A percentile compares a stretch with the other conserved stretches of the same genome.
Evolutionary conservation across 1,140 invertebrate species (phyloP).

Genomic region (Forficula auricularia): DNA sequence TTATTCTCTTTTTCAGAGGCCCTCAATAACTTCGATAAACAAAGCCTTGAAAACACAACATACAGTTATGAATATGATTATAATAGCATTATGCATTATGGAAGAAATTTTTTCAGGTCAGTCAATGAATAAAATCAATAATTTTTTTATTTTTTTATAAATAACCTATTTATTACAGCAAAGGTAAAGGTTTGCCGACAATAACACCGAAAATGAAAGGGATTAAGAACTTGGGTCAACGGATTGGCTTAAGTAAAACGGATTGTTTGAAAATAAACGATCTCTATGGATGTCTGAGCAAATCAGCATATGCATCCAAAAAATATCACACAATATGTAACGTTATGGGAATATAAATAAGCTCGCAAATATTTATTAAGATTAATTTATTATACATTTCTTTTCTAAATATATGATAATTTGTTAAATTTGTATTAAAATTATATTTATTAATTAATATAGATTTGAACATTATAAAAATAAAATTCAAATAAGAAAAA

Average conservation of each 20-base stretch:
- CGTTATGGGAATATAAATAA: slow-evolving; percentile 31
- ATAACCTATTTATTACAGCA: slow-evolving; percentile 28
- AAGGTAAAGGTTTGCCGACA: slow-evolving; percentile 34
- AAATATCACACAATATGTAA: slow-evolving; percentile 45
- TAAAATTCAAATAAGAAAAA: too few species aligned
- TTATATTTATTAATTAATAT: too few species aligned
- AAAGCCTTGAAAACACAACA: slow-evolving; percentile 38
- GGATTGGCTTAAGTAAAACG: slow-evolving; percentile 38
- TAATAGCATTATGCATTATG: slow-evolving; percentile 57
- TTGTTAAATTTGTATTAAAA: too few species aligned
- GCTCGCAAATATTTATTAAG: too few species aligned
- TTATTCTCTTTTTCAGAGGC: too few species aligned
- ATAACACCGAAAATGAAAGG: slow-evolving; percentile 36
- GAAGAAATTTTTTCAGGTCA: slow-evolving; percentile 35
- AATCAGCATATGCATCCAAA: slow-evolving; percentile 27
- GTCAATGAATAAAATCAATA: background rate
- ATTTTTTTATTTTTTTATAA: too few species aligned
- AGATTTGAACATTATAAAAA: too few species aligned
- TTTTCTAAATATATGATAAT: too few species aligned
- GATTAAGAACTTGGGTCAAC: slow-evolving; percentile 33
- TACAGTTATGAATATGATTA: slow-evolving; percentile 50
- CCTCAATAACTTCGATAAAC: slow-evolving; percentile 36
- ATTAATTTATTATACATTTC: too few species aligned
- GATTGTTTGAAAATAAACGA: slow-evolving; percentile 55
- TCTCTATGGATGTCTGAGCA: slow-evolving; percentile 43